Evolutionary conservation across 2,888 invertebrate species (phyloP).

Genomic region (Aplocera efformata): DNA sequence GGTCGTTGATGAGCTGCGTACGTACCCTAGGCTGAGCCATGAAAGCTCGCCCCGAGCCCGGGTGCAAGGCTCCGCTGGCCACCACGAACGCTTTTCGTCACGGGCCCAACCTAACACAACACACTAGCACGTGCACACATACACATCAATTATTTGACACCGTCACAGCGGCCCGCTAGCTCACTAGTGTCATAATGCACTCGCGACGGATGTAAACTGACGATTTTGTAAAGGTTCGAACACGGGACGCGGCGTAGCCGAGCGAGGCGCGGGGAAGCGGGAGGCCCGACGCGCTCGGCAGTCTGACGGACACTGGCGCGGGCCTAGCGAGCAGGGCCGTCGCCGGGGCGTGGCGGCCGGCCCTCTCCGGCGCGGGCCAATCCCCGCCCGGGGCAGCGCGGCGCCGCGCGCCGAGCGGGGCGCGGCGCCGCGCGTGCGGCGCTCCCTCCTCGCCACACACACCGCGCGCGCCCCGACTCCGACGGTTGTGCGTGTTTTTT

Average conservation of each 20-base stretch:
- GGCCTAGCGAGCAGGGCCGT: slow-evolving; percentile 54
- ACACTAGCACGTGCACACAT: slow-evolving; percentile 77
- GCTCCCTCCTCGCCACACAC: slow-evolving; percentile 42
- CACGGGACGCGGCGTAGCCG: slow-evolving; percentile 74
- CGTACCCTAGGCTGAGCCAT: slow-evolving; percentile 96
- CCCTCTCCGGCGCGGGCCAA: slow-evolving; percentile 29
- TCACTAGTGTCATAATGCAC: slow-evolving; percentile 80
- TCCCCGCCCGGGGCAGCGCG: slow-evolving; percentile 27
- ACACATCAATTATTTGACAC: slow-evolving; percentile 71
- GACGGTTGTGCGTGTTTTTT: slow-evolving; percentile 59
- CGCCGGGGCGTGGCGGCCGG: slow-evolving; percentile 53
- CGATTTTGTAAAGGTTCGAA: slow-evolving; percentile 54
- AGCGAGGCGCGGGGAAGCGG: slow-evolving; percentile 78
- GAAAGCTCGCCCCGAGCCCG: slow-evolving; percentile 87
- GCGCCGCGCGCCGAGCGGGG: slow-evolving; percentile 22
- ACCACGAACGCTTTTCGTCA: slow-evolving; percentile 77
- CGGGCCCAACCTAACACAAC: slow-evolving; percentile 75
- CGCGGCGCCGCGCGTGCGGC: slow-evolving; percentile 37
- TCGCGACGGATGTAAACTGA: slow-evolving; percentile 64
- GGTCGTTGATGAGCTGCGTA: slow-evolving; percentile 43
- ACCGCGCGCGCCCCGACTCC: slow-evolving; percentile 52
- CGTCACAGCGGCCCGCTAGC: slow-evolving; percentile 80
- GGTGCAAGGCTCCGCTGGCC: slow-evolving; percentile 80
- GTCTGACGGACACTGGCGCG: slow-evolving; percentile 79
- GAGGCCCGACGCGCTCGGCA: slow-evolving; percentile 80